These are phyloP conservation scores for Lepilemur ruficaudatus DNA, from an alignment of 2,797 vertebrate species.

Conservation along the genomic window DNA sequence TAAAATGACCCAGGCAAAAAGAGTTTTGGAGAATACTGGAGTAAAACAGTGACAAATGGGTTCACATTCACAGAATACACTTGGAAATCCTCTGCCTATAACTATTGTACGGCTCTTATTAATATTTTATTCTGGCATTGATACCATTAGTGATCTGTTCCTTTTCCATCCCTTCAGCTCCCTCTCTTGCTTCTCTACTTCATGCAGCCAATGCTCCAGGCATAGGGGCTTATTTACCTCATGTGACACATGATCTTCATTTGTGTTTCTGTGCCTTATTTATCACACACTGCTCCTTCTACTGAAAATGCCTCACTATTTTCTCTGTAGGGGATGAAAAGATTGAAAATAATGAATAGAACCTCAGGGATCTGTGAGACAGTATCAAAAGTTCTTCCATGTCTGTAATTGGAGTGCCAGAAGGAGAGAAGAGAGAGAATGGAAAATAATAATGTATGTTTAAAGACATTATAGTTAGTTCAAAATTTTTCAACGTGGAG, in stretches of 20 bases:
- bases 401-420: neutral
- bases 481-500: neutral
- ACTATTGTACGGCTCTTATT: neutral
- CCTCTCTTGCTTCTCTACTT: neutral
- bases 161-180: neutral
- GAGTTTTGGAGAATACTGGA: neutral
- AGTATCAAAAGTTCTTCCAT: neutral
- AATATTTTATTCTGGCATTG: neutral
- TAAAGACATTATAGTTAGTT: neutral
- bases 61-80: neutral
- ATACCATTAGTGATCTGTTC: no score
- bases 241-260: neutral
- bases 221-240: neutral
- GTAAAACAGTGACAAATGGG: neutral
- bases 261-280: neutral
- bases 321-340: neutral
- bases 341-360: neutral
- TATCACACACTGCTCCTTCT: neutral
- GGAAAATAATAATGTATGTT: neutral
- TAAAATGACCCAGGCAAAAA: neutral
- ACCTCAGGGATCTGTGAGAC: neutral
- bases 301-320: neutral
- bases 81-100: neutral
- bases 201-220: neutral
- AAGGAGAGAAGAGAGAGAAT: neutral